A percentile compares a stretch with the other conserved stretches of the same genome.
phyloP scores from a whole-genome alignment of 2,888 invertebrate species.

The Euphydryas editha region DNA sequence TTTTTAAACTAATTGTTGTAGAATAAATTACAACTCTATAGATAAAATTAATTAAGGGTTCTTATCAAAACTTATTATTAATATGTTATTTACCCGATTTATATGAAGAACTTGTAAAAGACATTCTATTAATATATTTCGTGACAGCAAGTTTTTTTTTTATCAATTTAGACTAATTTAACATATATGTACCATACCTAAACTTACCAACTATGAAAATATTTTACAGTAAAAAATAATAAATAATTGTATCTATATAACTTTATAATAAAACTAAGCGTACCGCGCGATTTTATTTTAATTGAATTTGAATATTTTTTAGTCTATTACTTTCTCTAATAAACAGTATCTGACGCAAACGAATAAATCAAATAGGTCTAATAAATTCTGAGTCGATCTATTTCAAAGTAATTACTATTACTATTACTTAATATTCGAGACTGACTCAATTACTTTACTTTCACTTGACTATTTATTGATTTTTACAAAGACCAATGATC shows the following conservation, averaged over 20 bases:
- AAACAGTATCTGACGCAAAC: too few species aligned
- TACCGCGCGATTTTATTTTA: neutral
- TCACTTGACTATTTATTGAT: neutral
- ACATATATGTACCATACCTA: neutral
- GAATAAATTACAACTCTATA: too few species aligned
- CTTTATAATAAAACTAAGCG: neutral
- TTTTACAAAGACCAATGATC: neutral
- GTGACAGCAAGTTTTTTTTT: neutral
- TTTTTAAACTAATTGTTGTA: too few species aligned
- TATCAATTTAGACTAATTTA: slow-evolving; percentile 6
- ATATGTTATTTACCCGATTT: too few species aligned
- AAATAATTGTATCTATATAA: neutral
- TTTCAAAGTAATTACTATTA: too few species aligned
- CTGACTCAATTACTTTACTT: too few species aligned
- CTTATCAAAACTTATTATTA: too few species aligned
- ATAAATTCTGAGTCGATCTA: too few species aligned
- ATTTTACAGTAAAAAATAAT: neutral
- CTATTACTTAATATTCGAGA: too few species aligned
- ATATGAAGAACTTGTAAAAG: neutral
- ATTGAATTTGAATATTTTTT: neutral
- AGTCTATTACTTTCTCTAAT: too few species aligned
- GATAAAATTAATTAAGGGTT: too few species aligned
- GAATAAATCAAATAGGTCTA: too few species aligned
- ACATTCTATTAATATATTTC: neutral
- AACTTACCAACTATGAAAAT: neutral